These are phyloP conservation scores for Tetragonisca angustula DNA, from an alignment of 2,888 invertebrate genomes.

Conservation along the genomic window DNA sequence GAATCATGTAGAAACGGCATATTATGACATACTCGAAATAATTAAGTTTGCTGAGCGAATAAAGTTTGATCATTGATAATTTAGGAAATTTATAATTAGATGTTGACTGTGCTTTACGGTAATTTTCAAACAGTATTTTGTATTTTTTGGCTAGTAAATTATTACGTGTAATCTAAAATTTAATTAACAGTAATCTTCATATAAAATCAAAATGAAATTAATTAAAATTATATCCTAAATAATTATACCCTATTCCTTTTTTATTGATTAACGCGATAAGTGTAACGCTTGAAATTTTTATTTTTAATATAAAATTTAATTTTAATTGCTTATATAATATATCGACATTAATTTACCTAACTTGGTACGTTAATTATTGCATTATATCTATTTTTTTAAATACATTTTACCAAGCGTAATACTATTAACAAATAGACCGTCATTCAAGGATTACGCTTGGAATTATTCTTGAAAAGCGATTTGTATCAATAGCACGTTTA, in stretches of 20 bases:
- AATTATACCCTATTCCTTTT: background rate
- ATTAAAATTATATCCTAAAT: background rate
- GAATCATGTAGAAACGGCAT: conserved; percentile 36
- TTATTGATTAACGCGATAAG: background rate
- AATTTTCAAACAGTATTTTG: background rate
- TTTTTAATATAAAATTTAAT: too few relatives aligned
- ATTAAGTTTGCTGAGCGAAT: background rate
- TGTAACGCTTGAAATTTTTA: background rate
- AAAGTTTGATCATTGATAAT: background rate
- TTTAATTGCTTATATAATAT: background rate
- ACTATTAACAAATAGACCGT: background rate
- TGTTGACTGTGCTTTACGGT: background rate
- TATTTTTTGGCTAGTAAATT: background rate
- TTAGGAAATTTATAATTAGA: background rate
- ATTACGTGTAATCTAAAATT: background rate
- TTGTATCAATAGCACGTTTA: background rate
- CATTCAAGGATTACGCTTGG: background rate
- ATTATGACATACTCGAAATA: conserved; percentile 32
- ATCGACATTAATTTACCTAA: background rate
- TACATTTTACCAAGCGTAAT: background rate
- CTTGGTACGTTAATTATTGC: background rate
- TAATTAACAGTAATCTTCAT: background rate
- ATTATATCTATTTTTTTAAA: background rate
- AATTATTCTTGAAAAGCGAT: background rate
- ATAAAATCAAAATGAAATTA: background rate